These are phyloP conservation scores for Spermophilus dauricus DNA, from an alignment of 2,113 vertebrate genomes.

Conservation along the genomic window DNA sequence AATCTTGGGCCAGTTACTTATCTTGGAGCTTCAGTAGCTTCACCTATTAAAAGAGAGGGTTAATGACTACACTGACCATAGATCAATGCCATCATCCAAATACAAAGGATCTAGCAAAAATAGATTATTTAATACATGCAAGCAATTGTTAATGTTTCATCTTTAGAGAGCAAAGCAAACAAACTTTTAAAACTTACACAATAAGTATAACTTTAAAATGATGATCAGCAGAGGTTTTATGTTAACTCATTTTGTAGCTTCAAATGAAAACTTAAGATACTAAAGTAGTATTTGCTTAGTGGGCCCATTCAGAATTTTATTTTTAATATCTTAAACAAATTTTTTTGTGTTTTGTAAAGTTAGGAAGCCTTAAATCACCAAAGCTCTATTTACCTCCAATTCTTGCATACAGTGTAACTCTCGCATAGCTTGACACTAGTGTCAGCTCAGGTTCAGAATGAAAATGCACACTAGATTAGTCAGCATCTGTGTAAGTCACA, in stretches of 20 bases:
- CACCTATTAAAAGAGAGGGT: background rate
- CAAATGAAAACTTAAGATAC: background rate
- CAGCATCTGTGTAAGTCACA: constrained; percentile 80
- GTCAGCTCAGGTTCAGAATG: constrained; percentile 58
- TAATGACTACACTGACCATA: background rate
- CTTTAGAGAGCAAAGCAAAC: background rate
- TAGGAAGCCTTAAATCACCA: background rate
- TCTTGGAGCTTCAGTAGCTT: background rate
- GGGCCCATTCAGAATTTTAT: background rate
- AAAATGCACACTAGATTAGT: constrained; percentile 76
- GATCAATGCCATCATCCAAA: background rate
- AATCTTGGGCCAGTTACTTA: background rate
- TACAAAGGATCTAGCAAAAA: background rate
- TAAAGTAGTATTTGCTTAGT: background rate
- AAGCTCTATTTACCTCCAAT: background rate
- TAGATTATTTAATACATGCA: background rate
- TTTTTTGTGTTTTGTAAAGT: constrained; percentile 27
- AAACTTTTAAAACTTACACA: background rate
- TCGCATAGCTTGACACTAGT: background rate
- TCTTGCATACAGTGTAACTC: background rate
- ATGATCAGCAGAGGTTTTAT: background rate
- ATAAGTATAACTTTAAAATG: background rate
- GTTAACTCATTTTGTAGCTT: background rate
- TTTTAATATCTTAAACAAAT: background rate
- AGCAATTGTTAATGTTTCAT: background rate